These are phyloP conservation scores for Anadara kagoshimensis DNA, from an alignment of 1,140 invertebrate species.

Conservation along the genomic window DNA sequence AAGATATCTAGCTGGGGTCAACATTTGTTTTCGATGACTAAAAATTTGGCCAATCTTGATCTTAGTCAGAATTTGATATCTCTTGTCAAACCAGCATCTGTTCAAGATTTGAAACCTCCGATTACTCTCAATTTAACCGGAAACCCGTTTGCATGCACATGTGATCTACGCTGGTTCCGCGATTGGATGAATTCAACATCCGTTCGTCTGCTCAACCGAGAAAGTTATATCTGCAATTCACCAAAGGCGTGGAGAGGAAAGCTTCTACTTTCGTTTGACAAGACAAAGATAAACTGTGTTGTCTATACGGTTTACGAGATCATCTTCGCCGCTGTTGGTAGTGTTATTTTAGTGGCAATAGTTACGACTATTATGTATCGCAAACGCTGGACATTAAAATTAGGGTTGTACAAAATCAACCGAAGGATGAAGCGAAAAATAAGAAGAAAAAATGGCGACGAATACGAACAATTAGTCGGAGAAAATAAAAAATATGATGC, in stretches of 20 bases:
- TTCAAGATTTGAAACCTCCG: slow-evolving; percentile 38
- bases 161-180: slow-evolving; percentile 61
- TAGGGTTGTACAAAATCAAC: slow-evolving; percentile 42
- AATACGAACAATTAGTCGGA: slow-evolving; percentile 17
- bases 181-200: slow-evolving; percentile 55
- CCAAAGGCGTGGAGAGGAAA: slow-evolving; percentile 52
- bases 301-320: slow-evolving; percentile 48
- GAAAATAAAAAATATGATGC: slow-evolving; percentile 43
- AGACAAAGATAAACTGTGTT: slow-evolving; percentile 53
- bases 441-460: not conserved
- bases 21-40: slow-evolving; percentile 40
- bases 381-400: slow-evolving; percentile 52
- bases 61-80: slow-evolving; percentile 55
- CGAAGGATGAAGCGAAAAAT: not conserved
- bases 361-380: slow-evolving; percentile 37
- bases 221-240: slow-evolving; percentile 46
- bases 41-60: slow-evolving; percentile 35
- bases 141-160: slow-evolving; percentile 56
- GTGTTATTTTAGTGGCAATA: slow-evolving; percentile 28
- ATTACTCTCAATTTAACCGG: slow-evolving; percentile 48
- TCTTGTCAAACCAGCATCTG: slow-evolving; percentile 42
- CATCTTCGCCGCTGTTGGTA: slow-evolving; percentile 14
- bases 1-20: slow-evolving; percentile 50
- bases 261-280: slow-evolving; percentile 48
- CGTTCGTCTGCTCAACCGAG: slow-evolving; percentile 30